Percentiles rank a stretch among this genome's conserved stretches.
phyloP scores from a whole-genome alignment of 2,888 invertebrate genomes.

The Ophion obscuratus region DNA sequence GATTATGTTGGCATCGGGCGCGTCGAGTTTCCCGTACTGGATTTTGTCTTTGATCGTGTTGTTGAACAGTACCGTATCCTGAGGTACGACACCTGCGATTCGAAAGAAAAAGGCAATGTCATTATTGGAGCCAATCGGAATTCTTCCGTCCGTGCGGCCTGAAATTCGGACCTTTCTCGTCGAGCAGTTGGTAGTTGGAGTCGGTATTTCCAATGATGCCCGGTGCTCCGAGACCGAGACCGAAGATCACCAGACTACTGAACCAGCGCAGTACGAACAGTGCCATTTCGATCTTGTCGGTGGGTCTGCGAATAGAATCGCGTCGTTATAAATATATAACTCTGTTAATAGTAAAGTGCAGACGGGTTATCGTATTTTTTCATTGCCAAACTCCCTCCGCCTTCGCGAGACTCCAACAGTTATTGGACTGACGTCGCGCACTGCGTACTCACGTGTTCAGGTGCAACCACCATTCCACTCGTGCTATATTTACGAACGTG shows the following conservation, averaged over 20 bases:
- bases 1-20: constrained; percentile 92
- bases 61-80: constrained; percentile 98
- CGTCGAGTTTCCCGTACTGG: constrained; percentile 93
- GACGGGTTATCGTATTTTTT: constrained; percentile 24
- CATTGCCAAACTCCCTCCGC: background rate
- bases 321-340: constrained; percentile 38
- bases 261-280: constrained; percentile 93
- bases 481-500: constrained; percentile 93
- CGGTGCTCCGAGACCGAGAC: constrained; percentile 95
- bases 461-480: constrained; percentile 97
- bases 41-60: constrained; percentile 97
- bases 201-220: constrained; percentile 86
- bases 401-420: background rate
- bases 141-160: constrained; percentile 53
- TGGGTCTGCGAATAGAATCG: constrained; percentile 85
- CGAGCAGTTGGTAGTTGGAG: constrained; percentile 71
- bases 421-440: background rate
- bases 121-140: too few species aligned
- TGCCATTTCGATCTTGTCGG: constrained; percentile 94
- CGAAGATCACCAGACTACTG: constrained; percentile 91
- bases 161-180: constrained; percentile 71
- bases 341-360: constrained; percentile 3
- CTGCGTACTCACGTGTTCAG: constrained; percentile 89
- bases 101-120: background rate
- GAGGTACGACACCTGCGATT: constrained; percentile 93